phyloP scores from a whole-genome alignment of 2,888 invertebrate species.

The Epiblema foenella region DNA sequence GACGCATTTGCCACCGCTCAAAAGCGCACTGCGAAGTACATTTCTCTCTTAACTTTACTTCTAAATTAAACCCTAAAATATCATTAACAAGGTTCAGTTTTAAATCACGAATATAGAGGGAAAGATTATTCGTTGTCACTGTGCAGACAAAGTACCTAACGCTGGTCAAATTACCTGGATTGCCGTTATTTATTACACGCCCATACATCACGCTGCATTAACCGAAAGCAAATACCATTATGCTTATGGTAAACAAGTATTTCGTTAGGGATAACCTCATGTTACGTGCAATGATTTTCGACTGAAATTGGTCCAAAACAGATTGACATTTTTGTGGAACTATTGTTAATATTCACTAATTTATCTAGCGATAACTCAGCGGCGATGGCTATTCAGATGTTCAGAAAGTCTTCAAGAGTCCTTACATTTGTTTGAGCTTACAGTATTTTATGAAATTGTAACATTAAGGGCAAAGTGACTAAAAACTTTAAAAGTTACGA shows the following conservation, averaged over 20 bases:
- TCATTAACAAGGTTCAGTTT: background rate
- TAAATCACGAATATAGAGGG: background rate
- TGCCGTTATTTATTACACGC: constrained; percentile 28
- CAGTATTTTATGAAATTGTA: constrained; percentile 11
- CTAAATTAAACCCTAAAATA: background rate
- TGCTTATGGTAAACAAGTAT: constrained; percentile 5
- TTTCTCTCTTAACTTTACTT: background rate
- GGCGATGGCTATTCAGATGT: no score
- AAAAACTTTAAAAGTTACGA: constrained; percentile 15
- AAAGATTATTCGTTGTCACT: background rate
- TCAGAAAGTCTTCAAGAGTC: no score
- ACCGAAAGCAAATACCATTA: constrained; percentile 9
- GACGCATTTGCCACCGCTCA: background rate
- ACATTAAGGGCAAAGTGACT: background rate
- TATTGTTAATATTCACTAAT: no score
- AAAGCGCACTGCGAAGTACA: background rate
- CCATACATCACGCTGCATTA: constrained; percentile 34
- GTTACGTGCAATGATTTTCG: background rate
- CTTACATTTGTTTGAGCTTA: no score
- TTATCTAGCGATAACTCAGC: no score
- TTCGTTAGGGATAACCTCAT: background rate
- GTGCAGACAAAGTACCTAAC: constrained; percentile 1
- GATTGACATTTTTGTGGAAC: no score
- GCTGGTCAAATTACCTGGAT: constrained; percentile 29
- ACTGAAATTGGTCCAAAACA: background rate